Base-by-base conservation (phyloP, 1,140 invertebrate species). In the Pteromalus puparum region DNA sequence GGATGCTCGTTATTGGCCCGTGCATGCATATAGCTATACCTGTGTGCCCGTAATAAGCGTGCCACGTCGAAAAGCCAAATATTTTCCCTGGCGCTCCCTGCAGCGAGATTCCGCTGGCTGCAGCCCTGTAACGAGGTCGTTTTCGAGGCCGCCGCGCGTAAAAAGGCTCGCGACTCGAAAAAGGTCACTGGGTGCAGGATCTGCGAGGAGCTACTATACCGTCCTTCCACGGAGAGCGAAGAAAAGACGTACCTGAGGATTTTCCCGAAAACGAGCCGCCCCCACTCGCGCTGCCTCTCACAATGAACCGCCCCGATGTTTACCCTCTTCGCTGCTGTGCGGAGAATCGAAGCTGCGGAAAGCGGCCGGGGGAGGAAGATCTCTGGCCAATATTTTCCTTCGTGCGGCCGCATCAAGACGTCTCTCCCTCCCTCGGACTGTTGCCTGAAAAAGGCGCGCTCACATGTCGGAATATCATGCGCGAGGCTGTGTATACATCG, bases 261-360 rank as follows among this genome's bases (percentile, higher is more conserved):
- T 86, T 84, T 82, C 86, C 79, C 81, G 82, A 86, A 78, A 72
- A 48, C 67, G 67, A 70, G 67, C 67, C 5, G 53, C 21, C 61
- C 13, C 28, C 12, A 0, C 10, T 65, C 5, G 53, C 13, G 13
- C 13, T 15, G 5, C 0, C 4, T 65, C 82, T 84, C 79, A 77
- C 80, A 81, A 82, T 85, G 82, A 85, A 65, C 53, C 61, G 80
- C 82, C 84, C 81, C 82, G 83, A 85, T 86, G 84, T 85, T 85
- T 83, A 79, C 78, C 70, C 78, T 61, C 53, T 61, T 61, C 5
- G 53, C 53, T 21, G 53, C 53, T 21, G 53, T 21, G 53, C 53
- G 53, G 53, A 61, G 53, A 61, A 61, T 61, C 18, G 21, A 61
- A 21, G 21, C 53, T 61, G 53, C 21, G 21, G 48, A 15, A 53